phyloP scores from a whole-genome alignment of 2,888 invertebrate species.

The Hedya salicella region DNA sequence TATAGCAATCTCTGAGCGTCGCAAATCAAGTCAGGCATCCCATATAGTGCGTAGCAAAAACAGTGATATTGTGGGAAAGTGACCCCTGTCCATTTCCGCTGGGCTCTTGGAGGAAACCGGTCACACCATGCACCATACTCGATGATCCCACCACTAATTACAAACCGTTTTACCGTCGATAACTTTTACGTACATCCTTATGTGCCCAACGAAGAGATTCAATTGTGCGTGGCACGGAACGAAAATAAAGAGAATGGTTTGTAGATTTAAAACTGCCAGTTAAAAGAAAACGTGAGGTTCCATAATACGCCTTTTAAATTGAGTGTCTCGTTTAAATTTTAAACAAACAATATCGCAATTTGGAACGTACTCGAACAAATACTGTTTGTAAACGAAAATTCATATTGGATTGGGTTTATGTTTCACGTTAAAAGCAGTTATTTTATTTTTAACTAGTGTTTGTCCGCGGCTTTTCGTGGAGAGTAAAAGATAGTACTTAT shows the following conservation, averaged over 20 bases:
- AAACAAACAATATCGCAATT: slow-evolving; percentile 4
- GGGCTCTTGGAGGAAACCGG: slow-evolving; percentile 55
- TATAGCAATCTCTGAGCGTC: neutral
- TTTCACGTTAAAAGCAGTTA: neutral
- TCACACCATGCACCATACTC: slow-evolving; percentile 46
- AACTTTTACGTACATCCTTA: neutral
- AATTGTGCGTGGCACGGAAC: neutral
- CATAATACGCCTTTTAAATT: slow-evolving; percentile 13
- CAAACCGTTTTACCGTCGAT: neutral
- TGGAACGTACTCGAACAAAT: slow-evolving; percentile 14
- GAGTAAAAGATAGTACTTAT: no score
- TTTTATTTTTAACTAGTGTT: neutral
- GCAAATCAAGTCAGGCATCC: slow-evolving; percentile 14
- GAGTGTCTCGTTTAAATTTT: slow-evolving; percentile 6
- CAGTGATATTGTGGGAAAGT: slow-evolving; percentile 71
- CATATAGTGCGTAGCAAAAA: slow-evolving; percentile 55
- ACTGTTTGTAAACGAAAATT: slow-evolving; percentile 11
- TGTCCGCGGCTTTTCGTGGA: neutral
- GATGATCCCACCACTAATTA: slow-evolving; percentile 7
- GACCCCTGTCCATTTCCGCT: slow-evolving; percentile 64
- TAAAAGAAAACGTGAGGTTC: slow-evolving; percentile 23
- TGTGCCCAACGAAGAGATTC: neutral
- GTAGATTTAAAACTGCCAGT: slow-evolving; percentile 3
- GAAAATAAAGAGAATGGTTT: neutral
- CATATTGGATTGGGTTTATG: neutral